Evolutionary conservation across 2,797 vertebrate species (phyloP).

Genomic region (Gobio occitaniae): DNA sequence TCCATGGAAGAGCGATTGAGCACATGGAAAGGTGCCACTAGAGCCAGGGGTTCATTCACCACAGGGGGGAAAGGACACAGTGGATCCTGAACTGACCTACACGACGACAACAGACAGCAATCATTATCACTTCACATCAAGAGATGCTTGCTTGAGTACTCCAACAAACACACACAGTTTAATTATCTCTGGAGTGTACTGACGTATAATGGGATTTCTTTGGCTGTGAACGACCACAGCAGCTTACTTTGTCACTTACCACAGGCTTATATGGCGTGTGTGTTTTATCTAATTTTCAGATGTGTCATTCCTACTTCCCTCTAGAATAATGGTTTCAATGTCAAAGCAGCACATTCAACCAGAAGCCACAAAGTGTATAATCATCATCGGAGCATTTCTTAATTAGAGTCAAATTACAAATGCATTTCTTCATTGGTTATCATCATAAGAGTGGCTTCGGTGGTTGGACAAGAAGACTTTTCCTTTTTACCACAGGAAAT

Average conservation of each 20-base stretch:
- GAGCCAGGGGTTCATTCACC: conserved; percentile 66
- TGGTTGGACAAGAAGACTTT: conserved; percentile 25
- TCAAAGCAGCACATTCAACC: background rate
- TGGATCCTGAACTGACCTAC: conserved; percentile 37
- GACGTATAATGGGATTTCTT: conserved; percentile 1
- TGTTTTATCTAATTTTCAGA: conserved; percentile 30
- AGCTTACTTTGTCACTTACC: conserved; percentile 29
- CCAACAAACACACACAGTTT: background rate
- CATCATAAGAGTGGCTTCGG: conserved; percentile 2
- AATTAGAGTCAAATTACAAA: conserved; percentile 20
- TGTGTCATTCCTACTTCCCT: conserved; percentile 16
- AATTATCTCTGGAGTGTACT: conserved; percentile 15
- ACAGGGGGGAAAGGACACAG: conserved; percentile 53
- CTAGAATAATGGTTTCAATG: conserved; percentile 11
- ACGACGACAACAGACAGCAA: conserved; percentile 11
- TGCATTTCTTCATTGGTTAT: conserved; percentile 30
- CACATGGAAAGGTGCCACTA: conserved; percentile 66
- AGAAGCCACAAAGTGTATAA: conserved; percentile 12
- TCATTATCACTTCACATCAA: conserved; percentile 25
- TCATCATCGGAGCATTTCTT: background rate
- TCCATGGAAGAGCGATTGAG: conserved; percentile 67
- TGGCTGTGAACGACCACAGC: background rate
- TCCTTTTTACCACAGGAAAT: conserved; percentile 27
- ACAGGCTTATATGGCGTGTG: background rate
- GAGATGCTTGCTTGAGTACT: background rate